phyloP scores from a whole-genome alignment of 2,888 invertebrate genomes.

The Lasioglossum marginatum region DNA sequence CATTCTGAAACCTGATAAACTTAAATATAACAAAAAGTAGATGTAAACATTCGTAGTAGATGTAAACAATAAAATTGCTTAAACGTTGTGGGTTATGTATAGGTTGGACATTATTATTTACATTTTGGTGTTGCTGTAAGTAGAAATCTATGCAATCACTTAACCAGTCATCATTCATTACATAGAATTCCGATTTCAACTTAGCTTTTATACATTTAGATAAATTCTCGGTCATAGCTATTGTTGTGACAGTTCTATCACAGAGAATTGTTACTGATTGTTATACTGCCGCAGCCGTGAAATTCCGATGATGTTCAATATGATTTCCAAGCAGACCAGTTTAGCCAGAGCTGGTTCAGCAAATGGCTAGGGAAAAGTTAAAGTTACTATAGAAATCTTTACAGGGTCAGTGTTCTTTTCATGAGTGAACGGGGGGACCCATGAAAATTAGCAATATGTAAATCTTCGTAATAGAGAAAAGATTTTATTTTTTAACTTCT shows the following conservation, averaged over 20 bases:
- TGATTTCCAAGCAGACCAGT: not conserved
- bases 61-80: not conserved
- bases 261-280: not conserved
- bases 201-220: slow-evolving; percentile 69
- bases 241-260: not conserved
- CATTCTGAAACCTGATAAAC: not conserved
- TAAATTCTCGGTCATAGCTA: slow-evolving; percentile 70
- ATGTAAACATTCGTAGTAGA: not conserved
- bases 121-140: slow-evolving; percentile 40
- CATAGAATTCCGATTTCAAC: slow-evolving; percentile 74
- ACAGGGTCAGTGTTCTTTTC: not conserved
- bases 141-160: slow-evolving; percentile 79
- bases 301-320: not conserved
- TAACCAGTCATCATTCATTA: slow-evolving; percentile 80
- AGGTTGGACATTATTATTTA: slow-evolving; percentile 32
- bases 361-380: not conserved
- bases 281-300: not conserved
- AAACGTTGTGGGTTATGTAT: not conserved
- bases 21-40: not conserved
- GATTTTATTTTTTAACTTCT: not conserved
- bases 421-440: not conserved
- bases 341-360: too few species aligned
- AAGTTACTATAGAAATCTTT: not conserved
- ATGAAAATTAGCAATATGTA: not conserved
- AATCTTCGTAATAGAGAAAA: not conserved